These are phyloP conservation scores for Mesopsocus fuscifrons DNA, from an alignment of 2,888 invertebrate genomes.

Conservation along the genomic window DNA sequence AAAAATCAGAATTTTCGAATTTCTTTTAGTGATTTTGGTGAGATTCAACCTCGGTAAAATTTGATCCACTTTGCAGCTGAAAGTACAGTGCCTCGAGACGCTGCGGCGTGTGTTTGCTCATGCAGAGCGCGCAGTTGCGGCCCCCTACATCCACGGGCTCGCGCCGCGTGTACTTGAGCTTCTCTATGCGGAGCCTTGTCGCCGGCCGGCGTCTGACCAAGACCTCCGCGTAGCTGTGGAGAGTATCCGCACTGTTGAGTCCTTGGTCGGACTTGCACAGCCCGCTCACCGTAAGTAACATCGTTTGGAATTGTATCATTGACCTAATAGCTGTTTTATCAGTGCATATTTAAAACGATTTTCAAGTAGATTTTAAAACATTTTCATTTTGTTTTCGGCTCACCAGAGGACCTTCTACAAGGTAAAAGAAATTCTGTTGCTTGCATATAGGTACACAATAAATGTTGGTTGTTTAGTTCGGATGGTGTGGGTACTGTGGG, in stretches of 20 bases:
- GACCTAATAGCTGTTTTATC: too few relatives aligned
- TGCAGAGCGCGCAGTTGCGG: conserved; percentile 45
- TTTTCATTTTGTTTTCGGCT: conserved; percentile 15
- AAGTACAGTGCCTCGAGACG: conserved; percentile 60
- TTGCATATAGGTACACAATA: too few relatives aligned
- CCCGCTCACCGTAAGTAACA: conserved; percentile 52
- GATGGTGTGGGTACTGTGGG: too few relatives aligned
- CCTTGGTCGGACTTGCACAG: conserved; percentile 50
- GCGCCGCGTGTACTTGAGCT: conserved; percentile 62
- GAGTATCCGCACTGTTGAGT: conserved; percentile 53
- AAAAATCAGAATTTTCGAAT: not conserved
- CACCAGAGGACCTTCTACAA: conserved; percentile 34
- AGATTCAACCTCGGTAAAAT: too few relatives aligned
- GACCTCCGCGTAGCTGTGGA: conserved; percentile 53
- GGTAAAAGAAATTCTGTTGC: conserved; percentile 24
- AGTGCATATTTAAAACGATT: too few relatives aligned
- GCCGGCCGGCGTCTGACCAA: conserved; percentile 38
- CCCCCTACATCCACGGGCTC: conserved; percentile 62
- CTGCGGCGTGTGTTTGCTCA: conserved; percentile 57
- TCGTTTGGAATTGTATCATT: not conserved
- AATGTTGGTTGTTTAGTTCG: too few relatives aligned
- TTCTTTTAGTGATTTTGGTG: too few relatives aligned
- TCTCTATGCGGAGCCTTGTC: conserved; percentile 42
- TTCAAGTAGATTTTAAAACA: not conserved
- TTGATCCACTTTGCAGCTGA: conserved; percentile 39